Evolutionary conservation across 2,113 vertebrate genomes (phyloP), one percentile per base, ranked within the genome.

Genomic region (Psittacara wagleri): DNA sequence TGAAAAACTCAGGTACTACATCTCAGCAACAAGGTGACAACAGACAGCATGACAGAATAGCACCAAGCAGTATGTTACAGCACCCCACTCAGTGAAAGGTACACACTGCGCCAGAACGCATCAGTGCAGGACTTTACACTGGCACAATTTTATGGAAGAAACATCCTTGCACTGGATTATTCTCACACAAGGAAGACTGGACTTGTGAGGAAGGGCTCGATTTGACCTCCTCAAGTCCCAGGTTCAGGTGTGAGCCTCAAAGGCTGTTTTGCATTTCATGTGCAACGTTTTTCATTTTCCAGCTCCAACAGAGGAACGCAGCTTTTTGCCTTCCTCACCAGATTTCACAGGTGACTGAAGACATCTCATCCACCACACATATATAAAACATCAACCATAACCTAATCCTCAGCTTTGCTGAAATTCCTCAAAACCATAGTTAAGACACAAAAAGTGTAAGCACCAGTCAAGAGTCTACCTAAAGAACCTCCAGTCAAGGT

Each of bases 241-340:
- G 15, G 13, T 74, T 77, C 73, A 59, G 11, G 4, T 68, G 19
- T 0, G 1, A 66, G 73, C 11, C 33, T 59, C 22, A 14, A 35
- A 81, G 49, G 35, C 35, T 10, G 5, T 9, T 57, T 55, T 54
- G 46, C 6, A 33, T 25, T 64, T 78, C 18, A 31, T 1, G 6
- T 9, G 15, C 69, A 48, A 1, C 28, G 22, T 31, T 54, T 37
- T 49, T n/a, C 24, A 18, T 52, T 69, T 64, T 69, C 31, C 92
- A 90, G 67, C 24, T 69, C 46, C 82, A 83, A 37, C 0, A 70
- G 10, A 68, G 11, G 8, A 91, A 46, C 23, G 7, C 0, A 0
- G 35, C 15, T 73, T 73, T 73, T 25, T 68, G 39, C 31, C 66
- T 28, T 64, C 64, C 67, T 59, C 37, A 43, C 10, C 54, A 57